Evolutionary conservation across 2,113 vertebrate species (phyloP), one percentile per base, ranked within the genome.

Genomic region (Hippocampus guttulatus): DNA sequence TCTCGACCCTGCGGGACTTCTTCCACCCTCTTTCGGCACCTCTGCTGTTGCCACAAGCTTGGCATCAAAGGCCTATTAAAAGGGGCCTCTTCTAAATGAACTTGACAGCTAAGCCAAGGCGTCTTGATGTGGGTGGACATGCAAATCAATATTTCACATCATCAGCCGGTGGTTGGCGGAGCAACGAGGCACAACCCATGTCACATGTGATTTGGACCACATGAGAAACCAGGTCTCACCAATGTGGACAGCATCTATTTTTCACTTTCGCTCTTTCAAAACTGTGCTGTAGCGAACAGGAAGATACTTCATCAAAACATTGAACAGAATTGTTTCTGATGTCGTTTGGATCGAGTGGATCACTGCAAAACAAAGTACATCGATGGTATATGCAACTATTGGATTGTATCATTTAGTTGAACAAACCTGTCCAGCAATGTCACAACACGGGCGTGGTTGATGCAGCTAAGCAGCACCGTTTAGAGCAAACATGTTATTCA

Each of bases 61-160:
- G 83, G 85, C 81, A 82, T 88, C 81, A 80, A 85, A 85, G 73
- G 71, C 70, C 81, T 74, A 81, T 86, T 81, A 84, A 90, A 74
- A 67, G 70, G 7, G 71, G 66, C 73, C 73, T 71, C 84, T 70
- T 82, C 78, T 90, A 90, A 92, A 92, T 85, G 78, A 88, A 87
- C 79, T 73, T 87, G 89, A 91, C 90, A 92, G 88, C 74, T 49
- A 81, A 85, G 86, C 80, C 83, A 72, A 80, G 84, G 86, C 81
- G 70, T 80, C 81, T 84, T 89, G 84, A 92, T 88, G 79, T 71
- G 84, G 85, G 77, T 83, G 84, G 90, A 92, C 88, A 88, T 84
- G 82, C 84, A 88, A 91, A 92, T 92, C 91, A 91, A 92, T 91
- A 91, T 91, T 91, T 91, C 81, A 91, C 87, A 87, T 90, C 86